Conservation (phyloP, 2,113 vertebrate genomes). For the Synchiropus splendidus region DNA sequence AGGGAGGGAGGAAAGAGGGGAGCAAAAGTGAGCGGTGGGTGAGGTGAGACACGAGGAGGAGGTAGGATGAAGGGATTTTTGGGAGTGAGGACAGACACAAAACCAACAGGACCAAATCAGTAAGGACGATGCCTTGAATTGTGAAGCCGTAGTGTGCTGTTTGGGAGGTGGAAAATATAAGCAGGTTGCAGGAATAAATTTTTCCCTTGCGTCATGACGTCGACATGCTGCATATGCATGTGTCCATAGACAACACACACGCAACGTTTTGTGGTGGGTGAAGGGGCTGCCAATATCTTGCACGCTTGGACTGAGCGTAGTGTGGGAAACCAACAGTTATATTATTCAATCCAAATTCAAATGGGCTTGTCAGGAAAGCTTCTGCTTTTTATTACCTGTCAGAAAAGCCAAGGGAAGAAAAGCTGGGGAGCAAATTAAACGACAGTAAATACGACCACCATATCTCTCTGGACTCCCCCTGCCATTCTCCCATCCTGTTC, state of each 20-base stretch:
- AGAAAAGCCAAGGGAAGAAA: conserved; percentile 49
- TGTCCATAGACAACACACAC: neutral
- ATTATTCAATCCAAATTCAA: conserved; percentile 67
- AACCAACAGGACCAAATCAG: conserved; percentile 11
- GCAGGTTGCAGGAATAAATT: conserved; percentile 26
- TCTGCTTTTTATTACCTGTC: conserved; percentile 61
- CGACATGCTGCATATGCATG: conserved; percentile 1
- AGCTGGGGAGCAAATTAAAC: conserved; percentile 54
- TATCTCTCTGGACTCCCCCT: conserved; percentile 16
- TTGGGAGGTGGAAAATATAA: conserved; percentile 15
- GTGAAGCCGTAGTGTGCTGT: conserved; percentile 6
- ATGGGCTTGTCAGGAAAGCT: conserved; percentile 58
- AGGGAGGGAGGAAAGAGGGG: conserved; percentile 1
- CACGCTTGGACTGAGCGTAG: conserved; percentile 42
- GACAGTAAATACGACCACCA: conserved; percentile 52
- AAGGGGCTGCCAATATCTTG: conserved; percentile 22
- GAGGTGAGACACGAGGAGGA: conserved; percentile 35
- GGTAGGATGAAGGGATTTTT: conserved; percentile 29
- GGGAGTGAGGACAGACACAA: conserved; percentile 7
- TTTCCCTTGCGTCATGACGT: conserved; percentile 31
- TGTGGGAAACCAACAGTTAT: conserved; percentile 47
- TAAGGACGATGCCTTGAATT: neutral
- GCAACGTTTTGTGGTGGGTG: conserved; percentile 15
- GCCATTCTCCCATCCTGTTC: conserved; percentile 23
- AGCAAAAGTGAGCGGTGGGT: conserved; percentile 18